Base-by-base conservation (phyloP, 2,888 invertebrate species). In the Acleris laterana region DNA sequence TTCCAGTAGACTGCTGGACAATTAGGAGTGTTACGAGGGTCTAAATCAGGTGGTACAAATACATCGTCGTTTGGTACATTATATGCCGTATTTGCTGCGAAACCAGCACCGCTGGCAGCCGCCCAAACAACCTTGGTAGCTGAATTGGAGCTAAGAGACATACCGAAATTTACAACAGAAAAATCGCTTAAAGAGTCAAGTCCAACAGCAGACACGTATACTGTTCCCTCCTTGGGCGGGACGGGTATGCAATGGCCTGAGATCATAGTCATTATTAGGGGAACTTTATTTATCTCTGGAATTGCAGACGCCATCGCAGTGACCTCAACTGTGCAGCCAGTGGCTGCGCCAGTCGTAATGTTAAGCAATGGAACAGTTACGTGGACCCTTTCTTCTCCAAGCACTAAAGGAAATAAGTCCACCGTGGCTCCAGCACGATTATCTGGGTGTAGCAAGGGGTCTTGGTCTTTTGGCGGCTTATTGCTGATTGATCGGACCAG, bases 1-100 rank as follows among this genome's bases (percentile, higher is more conserved):
- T 91, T 87, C 93, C 93, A 93, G 71, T 89, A 89, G 63, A 77
- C 78, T 25, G 83, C 82, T 63, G 73, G 80, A 72, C 91, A 90
- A 2, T 70, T 20, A 16, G 72, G 63, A 38, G 69, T 77, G 53
- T 71, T 65, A 59, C 69, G 71, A 13, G 70, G 68, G 48, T 72
- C 70, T 62, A 90, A 75, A 68, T 86, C 84, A 28, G 77, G 71
- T 25, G 87, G 83, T 49, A 90, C 62, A 74, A 81, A 93, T 63
- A 70, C 78, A 70, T 91, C 91, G 49, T 89, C 84, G 44, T 69
- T 71, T 13, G 83, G 81, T 57, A 85, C 72, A 72, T 74, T 80
- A 42, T 77, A 75, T 19, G 72, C 76, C 46, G 89, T 86, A 57
- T 84, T 81, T 16, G 84, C 86, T 48, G 79, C 84, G 57, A 77